Evolutionary conservation across 2,797 vertebrate genomes (phyloP).

Genomic region (Acipenser oxyrinchus): DNA sequence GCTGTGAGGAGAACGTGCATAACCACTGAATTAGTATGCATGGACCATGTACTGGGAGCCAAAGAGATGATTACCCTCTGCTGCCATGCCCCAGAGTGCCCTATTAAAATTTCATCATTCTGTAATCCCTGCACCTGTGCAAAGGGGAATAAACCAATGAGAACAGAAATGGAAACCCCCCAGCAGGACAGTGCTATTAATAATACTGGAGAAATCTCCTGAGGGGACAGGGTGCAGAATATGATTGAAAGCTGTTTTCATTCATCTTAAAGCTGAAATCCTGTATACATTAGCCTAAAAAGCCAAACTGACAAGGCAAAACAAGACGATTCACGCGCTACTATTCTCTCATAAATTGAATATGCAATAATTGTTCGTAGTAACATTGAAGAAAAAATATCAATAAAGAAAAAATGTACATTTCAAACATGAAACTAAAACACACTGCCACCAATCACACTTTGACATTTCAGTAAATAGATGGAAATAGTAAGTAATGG

Average conservation of each 20-base stretch:
- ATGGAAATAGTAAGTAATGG: too few relatives aligned
- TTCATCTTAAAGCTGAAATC: too few relatives aligned
- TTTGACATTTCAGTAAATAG: too few relatives aligned
- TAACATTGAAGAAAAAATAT: too few relatives aligned
- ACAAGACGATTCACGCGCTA: too few relatives aligned
- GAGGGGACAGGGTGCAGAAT: not conserved
- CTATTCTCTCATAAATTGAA: too few relatives aligned
- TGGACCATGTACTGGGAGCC: not conserved
- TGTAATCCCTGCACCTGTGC: slow-evolving; percentile 7
- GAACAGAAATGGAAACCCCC: not conserved
- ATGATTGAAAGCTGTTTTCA: not conserved
- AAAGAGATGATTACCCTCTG: not conserved
- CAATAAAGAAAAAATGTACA: too few relatives aligned
- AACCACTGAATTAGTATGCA: slow-evolving; percentile 7
- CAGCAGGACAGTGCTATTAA: not conserved
- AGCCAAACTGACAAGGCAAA: too few relatives aligned
- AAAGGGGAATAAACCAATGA: not conserved
- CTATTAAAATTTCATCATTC: slow-evolving; percentile 10
- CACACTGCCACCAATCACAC: too few relatives aligned
- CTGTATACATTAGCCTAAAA: too few relatives aligned
- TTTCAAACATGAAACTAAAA: too few relatives aligned
- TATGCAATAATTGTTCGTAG: too few relatives aligned
- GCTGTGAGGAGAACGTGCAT: not conserved
- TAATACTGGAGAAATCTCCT: not conserved
- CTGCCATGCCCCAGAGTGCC: slow-evolving; percentile 2